Base-by-base conservation (phyloP, 2,797 vertebrate species). In the Rhyacichthys aspro region DNA sequence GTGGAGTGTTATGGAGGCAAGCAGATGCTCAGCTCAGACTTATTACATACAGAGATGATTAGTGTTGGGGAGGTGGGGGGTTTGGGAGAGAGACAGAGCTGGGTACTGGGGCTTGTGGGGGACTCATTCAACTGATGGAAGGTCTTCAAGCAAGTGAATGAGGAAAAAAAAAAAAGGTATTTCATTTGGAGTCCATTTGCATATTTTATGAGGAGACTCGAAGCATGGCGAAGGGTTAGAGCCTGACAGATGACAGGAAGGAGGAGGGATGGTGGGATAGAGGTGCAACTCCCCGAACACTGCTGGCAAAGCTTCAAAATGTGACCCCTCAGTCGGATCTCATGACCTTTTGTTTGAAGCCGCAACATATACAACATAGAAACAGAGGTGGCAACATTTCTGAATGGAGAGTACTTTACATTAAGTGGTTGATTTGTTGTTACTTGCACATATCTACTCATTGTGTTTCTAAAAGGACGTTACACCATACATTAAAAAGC, bases 1-100 rank as follows among this genome's bases (percentile, higher is more conserved):
- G 94, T 95, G 93, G 92, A 95, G 95, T 95, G 95, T 96, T 95
- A 94, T 95, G 93, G 94, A 93, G 94, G 88, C 94, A 94, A 96
- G 94, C 95, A 96, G 96, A 96, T 96, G 95, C 96, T 95, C 91
- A 90, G 84, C 65, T 73, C 92, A 93, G 92, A 95, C 95, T 96
- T 96, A 95, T 94, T 90, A 94, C 93, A 92, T 90, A 93, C 93
- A 92, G 92, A 95, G 94, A 95, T 95, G 95, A 98, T 96, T 94
- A 94, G 94, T 68, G 68, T 71, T 76, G 49, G 63, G 11, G 38
- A 39, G 44, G 93, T 90, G 87, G 88, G 91, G 92, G 90, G 92
- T 39, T 41, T 32, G 90, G 90, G 92, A 90, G 92, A 33, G 32
- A 23, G 7, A 45, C 6, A 84, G 74, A 67, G 63, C 84, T 36